Evolutionary conservation across 2,888 invertebrate species (phyloP).

Genomic region (Melanostoma scalare): DNA sequence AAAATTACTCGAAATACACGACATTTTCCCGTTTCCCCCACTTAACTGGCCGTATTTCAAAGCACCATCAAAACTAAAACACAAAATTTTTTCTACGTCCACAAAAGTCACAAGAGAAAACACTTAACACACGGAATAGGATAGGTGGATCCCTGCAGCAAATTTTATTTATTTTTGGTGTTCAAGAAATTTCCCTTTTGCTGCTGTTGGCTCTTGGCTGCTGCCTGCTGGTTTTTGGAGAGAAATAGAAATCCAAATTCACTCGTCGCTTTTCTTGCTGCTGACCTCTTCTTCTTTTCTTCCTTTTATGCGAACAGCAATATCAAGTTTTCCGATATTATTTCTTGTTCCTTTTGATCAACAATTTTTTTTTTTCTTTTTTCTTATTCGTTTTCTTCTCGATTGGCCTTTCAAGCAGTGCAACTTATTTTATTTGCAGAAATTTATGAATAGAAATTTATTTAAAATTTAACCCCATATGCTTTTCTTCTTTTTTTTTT

Average conservation of each 20-base stretch:
- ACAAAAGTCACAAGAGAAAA: conserved; percentile 39
- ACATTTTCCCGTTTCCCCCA: conserved; percentile 76
- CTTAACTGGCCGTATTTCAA: conserved; percentile 49
- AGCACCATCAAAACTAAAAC: conserved; percentile 54
- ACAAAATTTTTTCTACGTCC: conserved; percentile 11
- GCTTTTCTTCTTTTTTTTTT: conserved; percentile 47
- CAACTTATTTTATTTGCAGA: conserved; percentile 52
- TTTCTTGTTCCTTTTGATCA: conserved; percentile 64
- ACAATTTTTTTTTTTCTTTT: conserved; percentile 58
- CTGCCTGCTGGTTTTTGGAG: not conserved
- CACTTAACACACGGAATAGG: conserved; percentile 48
- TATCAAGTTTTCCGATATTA: conserved; percentile 70
- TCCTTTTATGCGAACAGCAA: conserved; percentile 65
- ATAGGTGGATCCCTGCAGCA: conserved; percentile 64
- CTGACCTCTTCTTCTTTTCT: conserved; percentile 67
- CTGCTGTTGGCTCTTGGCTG: conserved; percentile 9
- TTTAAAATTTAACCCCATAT: conserved; percentile 74
- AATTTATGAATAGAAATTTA: conserved; percentile 74
- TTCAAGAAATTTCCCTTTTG: conserved; percentile 64
- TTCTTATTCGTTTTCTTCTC: conserved; percentile 57
- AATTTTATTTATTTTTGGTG: conserved; percentile 63
- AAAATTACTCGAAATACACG: conserved; percentile 82
- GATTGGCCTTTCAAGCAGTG: conserved; percentile 50
- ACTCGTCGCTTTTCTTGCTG: conserved; percentile 58
- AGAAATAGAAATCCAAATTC: conserved; percentile 68